Conservation (phyloP, 2,888 invertebrate genomes). For the Dendrolimus pini region DNA sequence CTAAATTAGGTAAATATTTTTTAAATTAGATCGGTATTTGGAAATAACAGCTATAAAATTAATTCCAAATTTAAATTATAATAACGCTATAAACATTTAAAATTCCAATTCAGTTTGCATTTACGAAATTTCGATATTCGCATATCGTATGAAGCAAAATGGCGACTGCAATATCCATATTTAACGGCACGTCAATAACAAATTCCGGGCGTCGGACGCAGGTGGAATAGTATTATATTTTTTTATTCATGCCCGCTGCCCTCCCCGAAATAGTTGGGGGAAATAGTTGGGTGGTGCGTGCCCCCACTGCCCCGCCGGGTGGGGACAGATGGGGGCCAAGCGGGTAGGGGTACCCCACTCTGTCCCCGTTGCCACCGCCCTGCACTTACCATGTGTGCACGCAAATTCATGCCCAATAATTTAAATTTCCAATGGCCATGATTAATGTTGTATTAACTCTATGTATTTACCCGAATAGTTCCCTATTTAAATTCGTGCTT, state of each 20-base stretch:
- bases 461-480: slow-evolving; percentile 21
- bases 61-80: too few species aligned
- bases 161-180: slow-evolving; percentile 54
- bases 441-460: slow-evolving; percentile 62
- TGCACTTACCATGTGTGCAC: slow-evolving; percentile 67
- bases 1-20: too few species aligned
- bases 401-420: slow-evolving; percentile 71
- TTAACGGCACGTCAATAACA: slow-evolving; percentile 58
- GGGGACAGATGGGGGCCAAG: not conserved
- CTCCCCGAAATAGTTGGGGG: slow-evolving; percentile 67
- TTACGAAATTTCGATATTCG: slow-evolving; percentile 11
- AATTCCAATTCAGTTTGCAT: slow-evolving; percentile 14
- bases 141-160: slow-evolving; percentile 52
- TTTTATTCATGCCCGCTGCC: slow-evolving; percentile 61
- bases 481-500: slow-evolving; percentile 11
- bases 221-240: slow-evolving; percentile 70
- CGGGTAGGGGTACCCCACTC: too few species aligned
- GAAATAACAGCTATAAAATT: too few species aligned
- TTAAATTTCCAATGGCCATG: slow-evolving; percentile 70
- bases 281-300: slow-evolving; percentile 59
- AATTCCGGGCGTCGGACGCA: slow-evolving; percentile 58
- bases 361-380: slow-evolving; percentile 13
- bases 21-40: too few species aligned
- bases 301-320: slow-evolving; percentile 22
- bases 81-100: not conserved